Percentiles rank a stretch among this genome's conserved stretches.
Conservation (phyloP, 2,888 invertebrate species). For the Tetrapedia diversipes region DNA sequence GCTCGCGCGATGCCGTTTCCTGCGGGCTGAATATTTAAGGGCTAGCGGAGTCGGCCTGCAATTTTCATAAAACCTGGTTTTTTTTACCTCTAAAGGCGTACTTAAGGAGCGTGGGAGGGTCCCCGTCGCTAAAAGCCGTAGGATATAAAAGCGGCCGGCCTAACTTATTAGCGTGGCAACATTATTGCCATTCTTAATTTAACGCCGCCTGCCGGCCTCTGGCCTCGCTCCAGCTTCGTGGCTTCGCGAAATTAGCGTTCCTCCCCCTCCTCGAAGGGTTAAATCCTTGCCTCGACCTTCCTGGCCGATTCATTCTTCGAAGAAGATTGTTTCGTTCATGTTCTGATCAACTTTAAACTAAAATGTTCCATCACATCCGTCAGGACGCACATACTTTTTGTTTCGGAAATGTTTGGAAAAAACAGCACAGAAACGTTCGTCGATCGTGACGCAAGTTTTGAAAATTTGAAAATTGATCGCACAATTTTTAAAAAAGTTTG, state of each 20-base stretch:
- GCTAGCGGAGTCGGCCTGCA: conserved; percentile 26
- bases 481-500: too few species aligned
- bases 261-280: background rate
- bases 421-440: too few species aligned
- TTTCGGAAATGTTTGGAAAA: too few species aligned
- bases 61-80: conserved; percentile 51
- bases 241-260: conserved; percentile 37
- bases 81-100: conserved; percentile 4
- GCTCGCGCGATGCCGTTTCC: conserved; percentile 27
- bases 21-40: conserved; percentile 43
- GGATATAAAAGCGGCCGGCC: conserved; percentile 41
- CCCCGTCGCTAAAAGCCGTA: conserved; percentile 44
- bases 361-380: too few species aligned
- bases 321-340: background rate
- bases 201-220: conserved; percentile 40
- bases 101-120: conserved; percentile 9
- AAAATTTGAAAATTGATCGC: too few species aligned
- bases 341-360: too few species aligned
- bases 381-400: too few species aligned
- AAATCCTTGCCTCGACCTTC: background rate
- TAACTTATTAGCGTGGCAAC: conserved; percentile 60
- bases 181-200: conserved; percentile 66
- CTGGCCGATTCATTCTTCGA: background rate
- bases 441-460: too few species aligned
- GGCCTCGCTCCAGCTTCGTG: conserved; percentile 58